Evolutionary conservation across 2,888 invertebrate species (phyloP), one percentile per base, ranked within the genome.

Genomic region (Noctua fimbriata): DNA sequence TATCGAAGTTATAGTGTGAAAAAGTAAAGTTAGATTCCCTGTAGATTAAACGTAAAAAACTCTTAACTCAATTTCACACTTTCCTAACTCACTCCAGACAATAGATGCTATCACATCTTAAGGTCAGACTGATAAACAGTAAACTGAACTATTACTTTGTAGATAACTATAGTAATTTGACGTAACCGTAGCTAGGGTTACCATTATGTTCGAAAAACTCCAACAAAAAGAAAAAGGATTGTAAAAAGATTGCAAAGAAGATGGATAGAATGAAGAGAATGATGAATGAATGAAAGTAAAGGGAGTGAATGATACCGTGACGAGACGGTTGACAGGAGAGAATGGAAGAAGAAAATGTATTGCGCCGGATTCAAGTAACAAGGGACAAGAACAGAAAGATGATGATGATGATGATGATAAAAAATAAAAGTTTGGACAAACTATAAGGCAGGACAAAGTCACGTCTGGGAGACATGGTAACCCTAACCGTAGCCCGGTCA

Each of bases 151-250:
- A 72, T 76, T 84, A 77, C 76, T 79, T 65, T 60, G 77, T 74
- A 58, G 75, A 75, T 77, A 82, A 72, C 81, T 79, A 41, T 81
- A 73, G 69, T 88, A 83, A 88, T 83, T 86, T 73, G 81, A 81
- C 79, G 82, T 78, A 81, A 73, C 77, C 76, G 73, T 71, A 79
- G 77, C 77, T 67, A 67, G 44, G 67, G 67, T 67, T n/a, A 28
- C 67, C 44, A 67, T 21, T 21, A 21, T 21, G 2, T 28, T 28
- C 28, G 10, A 65, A 18, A 65, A 21, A 12, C 32, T 10, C 3
- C 18, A 4, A 63, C 10, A 28, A 1, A 65, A 32, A 65, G 63
- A 65, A 65, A 32, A 65, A 32, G 18, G 18, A 63, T 60, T 0
- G 6, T 28, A 28, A 52, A 24, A 24, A n/a, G 58, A 28, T 60